Base-by-base conservation (phyloP, 2,888 invertebrate species). In the Pharmacophagus antenor region DNA sequence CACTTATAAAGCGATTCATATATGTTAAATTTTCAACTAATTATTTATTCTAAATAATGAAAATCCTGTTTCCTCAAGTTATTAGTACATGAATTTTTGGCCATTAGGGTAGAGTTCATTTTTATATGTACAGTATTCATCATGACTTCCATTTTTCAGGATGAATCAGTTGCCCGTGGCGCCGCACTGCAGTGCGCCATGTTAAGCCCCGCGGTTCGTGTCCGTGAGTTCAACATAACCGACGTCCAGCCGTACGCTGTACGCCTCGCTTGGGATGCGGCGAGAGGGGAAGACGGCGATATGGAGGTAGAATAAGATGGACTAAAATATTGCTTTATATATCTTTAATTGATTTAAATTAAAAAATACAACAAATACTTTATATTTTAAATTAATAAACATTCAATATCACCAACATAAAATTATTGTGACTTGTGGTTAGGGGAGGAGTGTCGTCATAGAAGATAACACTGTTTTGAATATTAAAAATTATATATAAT, bases 111-210 rank as follows among this genome's bases (percentile, higher is more conserved):
- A n/a, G n/a, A n/a, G n/a, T n/a, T n/a, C n/a, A n/a, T n/a, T n/a
- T n/a, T n/a, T n/a, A n/a, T n/a, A n/a, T n/a, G n/a, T n/a, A n/a
- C n/a, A n/a, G n/a, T n/a, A n/a, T n/a, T n/a, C n/a, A n/a, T n/a
- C n/a, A n/a, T n/a, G n/a, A n/a, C n/a, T n/a, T n/a, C n/a, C 27
- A 42, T 8, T 20, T 31, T 53, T 15, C 63, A 91, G 87, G 99
- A 99, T 81, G 99, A 99, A 85, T 97, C 99, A 0, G 99, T 99
- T 23, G 93, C 98, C 2, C 94, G 99, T 61, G 99, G 99, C 2
- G 99, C 98, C 82, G 98, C 99, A 25, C 90, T 99, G 60, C 96
- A 96, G 74, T 99, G 99, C 88, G 99, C 99, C 18, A 99, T 99
- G 92, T 92, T 99, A 73, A 98, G 98, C 57, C 99, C 99, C 37